Evolutionary conservation across 2,797 vertebrate genomes (phyloP).

Genomic region (Cichlasoma orientale): DNA sequence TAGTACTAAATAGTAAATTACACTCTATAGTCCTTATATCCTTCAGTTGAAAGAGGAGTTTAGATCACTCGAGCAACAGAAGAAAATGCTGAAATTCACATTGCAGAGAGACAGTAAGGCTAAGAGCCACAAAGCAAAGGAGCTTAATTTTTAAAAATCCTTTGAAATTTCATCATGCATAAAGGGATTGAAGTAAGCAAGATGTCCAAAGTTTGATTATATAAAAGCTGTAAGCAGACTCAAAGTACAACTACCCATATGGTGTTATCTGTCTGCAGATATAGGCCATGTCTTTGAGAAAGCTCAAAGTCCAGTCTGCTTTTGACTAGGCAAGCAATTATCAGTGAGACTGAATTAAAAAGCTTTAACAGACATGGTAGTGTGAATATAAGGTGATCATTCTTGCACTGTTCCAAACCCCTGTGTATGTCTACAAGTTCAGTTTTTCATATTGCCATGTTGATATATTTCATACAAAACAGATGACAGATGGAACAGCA

Average conservation of each 20-base stretch:
- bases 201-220: background rate
- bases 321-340: conserved; percentile 2
- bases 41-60: background rate
- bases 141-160: background rate
- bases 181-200: background rate
- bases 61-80: background rate
- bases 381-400: background rate
- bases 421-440: background rate
- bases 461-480: background rate
- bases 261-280: conserved; percentile 6
- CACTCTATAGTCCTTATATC: background rate
- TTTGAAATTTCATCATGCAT: background rate
- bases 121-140: background rate
- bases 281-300: background rate
- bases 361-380: background rate
- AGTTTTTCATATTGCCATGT: background rate
- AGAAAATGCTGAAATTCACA: background rate
- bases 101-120: background rate
- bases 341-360: background rate
- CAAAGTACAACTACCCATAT: conserved; percentile 8
- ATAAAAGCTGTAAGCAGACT: conserved; percentile 7
- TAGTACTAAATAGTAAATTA: background rate
- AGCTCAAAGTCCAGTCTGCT: background rate
- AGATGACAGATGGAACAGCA: background rate
- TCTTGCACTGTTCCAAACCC: background rate